Percentiles rank a stretch among this genome's conserved stretches.
phyloP scores from a whole-genome alignment of 2,113 vertebrate species.

The Prionailurus bengalensis region DNA sequence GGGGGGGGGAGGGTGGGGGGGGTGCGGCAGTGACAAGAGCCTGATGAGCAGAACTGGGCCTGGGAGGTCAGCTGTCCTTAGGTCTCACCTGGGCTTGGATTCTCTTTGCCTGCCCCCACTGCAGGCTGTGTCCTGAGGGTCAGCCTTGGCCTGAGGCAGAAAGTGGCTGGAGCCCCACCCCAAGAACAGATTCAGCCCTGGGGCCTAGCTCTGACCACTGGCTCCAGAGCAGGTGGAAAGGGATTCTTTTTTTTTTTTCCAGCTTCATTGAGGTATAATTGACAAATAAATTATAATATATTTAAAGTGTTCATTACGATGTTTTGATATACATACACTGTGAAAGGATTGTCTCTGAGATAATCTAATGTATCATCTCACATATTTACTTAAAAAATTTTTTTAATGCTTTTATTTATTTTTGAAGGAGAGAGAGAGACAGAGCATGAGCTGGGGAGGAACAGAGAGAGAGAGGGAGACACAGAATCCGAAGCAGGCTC shows the following conservation, averaged over 20 bases:
- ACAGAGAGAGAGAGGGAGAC: no score
- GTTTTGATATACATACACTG: background rate
- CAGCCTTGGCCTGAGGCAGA: background rate
- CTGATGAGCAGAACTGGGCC: background rate
- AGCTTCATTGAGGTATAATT: background rate
- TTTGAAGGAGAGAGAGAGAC: no score
- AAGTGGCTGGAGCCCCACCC: background rate
- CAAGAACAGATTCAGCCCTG: background rate
- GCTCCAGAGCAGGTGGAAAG: background rate
- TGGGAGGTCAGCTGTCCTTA: background rate
- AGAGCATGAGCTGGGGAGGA: no score
- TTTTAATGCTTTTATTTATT: no score
- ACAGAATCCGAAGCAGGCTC: no score
- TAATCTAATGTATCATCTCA: background rate
- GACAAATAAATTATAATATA: background rate
- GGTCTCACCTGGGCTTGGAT: no score
- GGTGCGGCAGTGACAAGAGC: background rate
- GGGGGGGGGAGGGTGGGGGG: no score
- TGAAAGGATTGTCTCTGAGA: background rate
- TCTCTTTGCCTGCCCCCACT: background rate
- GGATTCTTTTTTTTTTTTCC: rapidly evolving
- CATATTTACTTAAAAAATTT: background rate
- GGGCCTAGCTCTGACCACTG: background rate
- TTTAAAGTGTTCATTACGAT: background rate
- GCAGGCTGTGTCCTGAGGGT: background rate